Evolutionary conservation across 2,888 invertebrate species (phyloP).

Genomic region (Napeogenes inachia): DNA sequence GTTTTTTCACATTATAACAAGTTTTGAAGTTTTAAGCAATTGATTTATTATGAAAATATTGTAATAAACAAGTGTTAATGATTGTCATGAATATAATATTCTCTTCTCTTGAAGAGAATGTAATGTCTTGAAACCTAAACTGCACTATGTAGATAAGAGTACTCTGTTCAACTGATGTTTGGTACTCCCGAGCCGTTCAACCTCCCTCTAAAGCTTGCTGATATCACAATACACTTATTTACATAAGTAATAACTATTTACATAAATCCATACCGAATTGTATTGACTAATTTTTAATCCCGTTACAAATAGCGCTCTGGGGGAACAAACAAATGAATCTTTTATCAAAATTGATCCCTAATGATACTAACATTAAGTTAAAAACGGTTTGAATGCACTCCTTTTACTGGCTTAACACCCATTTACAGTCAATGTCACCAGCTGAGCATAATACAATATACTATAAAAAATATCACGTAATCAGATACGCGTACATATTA

Average conservation of each 20-base stretch:
- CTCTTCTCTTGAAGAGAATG: too few relatives aligned
- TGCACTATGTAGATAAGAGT: too few relatives aligned
- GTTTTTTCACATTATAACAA: too few relatives aligned
- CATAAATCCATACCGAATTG: not conserved
- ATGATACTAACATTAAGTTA: not conserved
- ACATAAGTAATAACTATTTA: conserved; percentile 1
- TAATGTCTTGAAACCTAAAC: too few relatives aligned
- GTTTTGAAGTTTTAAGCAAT: too few relatives aligned
- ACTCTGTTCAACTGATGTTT: too few relatives aligned
- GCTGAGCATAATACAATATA: conserved; percentile 12
- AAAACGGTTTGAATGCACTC: not conserved
- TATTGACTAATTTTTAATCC: conserved; percentile 16
- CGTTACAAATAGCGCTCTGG: conserved; percentile 16
- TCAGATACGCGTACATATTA: too few relatives aligned
- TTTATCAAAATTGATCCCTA: not conserved
- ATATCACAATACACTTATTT: not conserved
- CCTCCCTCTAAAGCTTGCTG: not conserved
- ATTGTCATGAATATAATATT: too few relatives aligned
- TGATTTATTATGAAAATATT: too few relatives aligned
- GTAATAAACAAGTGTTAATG: too few relatives aligned
- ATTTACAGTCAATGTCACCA: conserved; percentile 16
- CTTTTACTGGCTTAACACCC: conserved; percentile 4
- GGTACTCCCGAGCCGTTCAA: not conserved
- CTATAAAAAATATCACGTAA: not conserved
- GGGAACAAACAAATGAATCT: conserved; percentile 5